Percentiles rank a stretch among this genome's conserved stretches.
These are phyloP conservation scores for Venustaconcha ellipsiformis DNA, from an alignment of 1,140 invertebrate genomes.

Conservation along the genomic window DNA sequence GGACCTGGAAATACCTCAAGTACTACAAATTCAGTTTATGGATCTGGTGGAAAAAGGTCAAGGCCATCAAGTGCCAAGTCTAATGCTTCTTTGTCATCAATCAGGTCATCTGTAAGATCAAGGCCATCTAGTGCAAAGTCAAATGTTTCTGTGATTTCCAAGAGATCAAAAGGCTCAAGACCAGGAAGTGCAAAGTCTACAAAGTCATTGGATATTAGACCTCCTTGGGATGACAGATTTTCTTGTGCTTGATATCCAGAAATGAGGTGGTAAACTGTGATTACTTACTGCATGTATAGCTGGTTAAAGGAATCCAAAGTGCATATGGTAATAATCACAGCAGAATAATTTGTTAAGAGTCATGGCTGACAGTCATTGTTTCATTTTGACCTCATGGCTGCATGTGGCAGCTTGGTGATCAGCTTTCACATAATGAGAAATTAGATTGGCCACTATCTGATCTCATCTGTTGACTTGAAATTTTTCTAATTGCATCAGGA, in stretches of 20 bases:
- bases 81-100: conserved; percentile 12
- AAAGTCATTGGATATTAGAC: conserved; percentile 10
- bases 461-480: too few relatives aligned
- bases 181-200: conserved; percentile 7
- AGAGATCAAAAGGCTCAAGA: not conserved
- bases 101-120: conserved; percentile 27
- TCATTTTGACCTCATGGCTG: too few relatives aligned
- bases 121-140: conserved; percentile 23
- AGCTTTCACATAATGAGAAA: too few relatives aligned
- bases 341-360: too few relatives aligned
- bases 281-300: too few relatives aligned
- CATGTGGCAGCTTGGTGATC: too few relatives aligned
- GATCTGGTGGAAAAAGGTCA: conserved; percentile 14
- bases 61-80: conserved; percentile 28
- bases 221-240: conserved; percentile 30
- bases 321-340: too few relatives aligned
- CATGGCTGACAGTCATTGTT: too few relatives aligned
- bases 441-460: too few relatives aligned
- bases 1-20: not conserved
- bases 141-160: conserved; percentile 15
- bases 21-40: not conserved
- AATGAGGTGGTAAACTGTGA: too few relatives aligned
- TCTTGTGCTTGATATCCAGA: conserved; percentile 8
- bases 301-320: too few relatives aligned
- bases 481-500: too few relatives aligned